phyloP scores from a whole-genome alignment of 2,113 vertebrate species.

The Chaenogobius annularis region DNA sequence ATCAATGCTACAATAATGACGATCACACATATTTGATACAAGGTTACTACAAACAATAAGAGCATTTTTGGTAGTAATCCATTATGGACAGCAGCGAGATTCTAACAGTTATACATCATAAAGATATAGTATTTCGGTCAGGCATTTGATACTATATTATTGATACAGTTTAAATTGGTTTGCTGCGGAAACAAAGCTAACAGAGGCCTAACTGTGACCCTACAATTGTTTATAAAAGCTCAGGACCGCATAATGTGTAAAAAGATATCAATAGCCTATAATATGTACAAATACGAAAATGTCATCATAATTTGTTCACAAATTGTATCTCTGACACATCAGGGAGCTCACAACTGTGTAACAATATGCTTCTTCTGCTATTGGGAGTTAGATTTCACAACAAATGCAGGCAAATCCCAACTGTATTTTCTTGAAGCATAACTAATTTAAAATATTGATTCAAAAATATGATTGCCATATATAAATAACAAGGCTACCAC shows the following conservation, averaged over 20 bases:
- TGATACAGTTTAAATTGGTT: too few species aligned
- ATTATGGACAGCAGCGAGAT: too few species aligned
- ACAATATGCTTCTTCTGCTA: conserved; percentile 18
- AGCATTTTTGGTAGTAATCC: neutral
- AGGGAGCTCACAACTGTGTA: neutral
- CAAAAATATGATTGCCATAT: conserved; percentile 11
- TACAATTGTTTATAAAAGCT: too few species aligned
- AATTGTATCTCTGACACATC: neutral
- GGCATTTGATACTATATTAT: too few species aligned
- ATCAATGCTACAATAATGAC: neutral
- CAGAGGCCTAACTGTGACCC: too few species aligned
- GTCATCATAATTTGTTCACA: neutral
- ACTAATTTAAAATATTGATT: conserved; percentile 28
- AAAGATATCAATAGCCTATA: neutral
- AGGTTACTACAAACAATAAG: neutral
- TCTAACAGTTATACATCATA: too few species aligned
- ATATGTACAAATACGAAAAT: neutral
- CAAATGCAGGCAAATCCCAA: neutral
- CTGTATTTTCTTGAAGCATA: neutral
- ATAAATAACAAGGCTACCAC: conserved; percentile 12
- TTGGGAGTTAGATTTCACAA: conserved; percentile 13
- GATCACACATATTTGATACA: neutral
- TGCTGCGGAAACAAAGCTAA: too few species aligned
- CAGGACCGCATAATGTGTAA: too few species aligned
- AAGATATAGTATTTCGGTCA: too few species aligned